Evolutionary conservation across 2,113 vertebrate genomes (phyloP).

Genomic region (Zeus faber): DNA sequence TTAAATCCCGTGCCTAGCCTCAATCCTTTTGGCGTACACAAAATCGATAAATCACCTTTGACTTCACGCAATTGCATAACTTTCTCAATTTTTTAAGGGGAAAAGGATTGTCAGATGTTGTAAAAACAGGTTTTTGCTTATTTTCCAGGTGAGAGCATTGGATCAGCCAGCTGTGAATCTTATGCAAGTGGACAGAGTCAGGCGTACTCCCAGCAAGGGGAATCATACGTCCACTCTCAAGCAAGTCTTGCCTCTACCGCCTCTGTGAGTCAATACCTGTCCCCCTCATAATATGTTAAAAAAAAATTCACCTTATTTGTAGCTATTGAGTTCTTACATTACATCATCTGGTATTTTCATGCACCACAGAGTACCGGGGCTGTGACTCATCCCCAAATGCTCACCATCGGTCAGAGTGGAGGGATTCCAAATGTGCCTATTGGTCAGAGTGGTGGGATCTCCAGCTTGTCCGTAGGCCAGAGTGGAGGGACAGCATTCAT

Average conservation of each 20-base stretch:
- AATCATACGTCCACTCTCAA: conserved; percentile 61
- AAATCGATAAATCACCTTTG: no score
- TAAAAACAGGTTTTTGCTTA: no score
- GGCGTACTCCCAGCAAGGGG: conserved; percentile 62
- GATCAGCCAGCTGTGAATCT: conserved; percentile 72
- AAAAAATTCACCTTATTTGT: not conserved
- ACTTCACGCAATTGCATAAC: no score
- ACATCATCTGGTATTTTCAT: conserved; percentile 26
- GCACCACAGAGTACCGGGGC: conserved; percentile 45
- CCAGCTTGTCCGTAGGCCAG: conserved; percentile 57
- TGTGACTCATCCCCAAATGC: conserved; percentile 61
- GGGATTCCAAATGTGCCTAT: conserved; percentile 63
- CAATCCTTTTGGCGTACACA: no score
- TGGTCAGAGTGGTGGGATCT: conserved; percentile 66
- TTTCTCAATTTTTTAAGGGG: no score
- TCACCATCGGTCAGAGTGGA: conserved; percentile 66
- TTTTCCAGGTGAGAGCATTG: conserved; percentile 70
- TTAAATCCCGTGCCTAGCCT: no score
- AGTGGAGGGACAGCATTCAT: conserved; percentile 66
- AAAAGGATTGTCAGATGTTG: no score
- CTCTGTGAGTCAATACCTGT: conserved; percentile 66
- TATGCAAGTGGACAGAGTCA: conserved; percentile 70
- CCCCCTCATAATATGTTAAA: conserved; percentile 12
- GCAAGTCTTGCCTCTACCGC: conserved; percentile 68
- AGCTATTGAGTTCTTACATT: not conserved